Base-by-base conservation (phyloP, 2,113 vertebrate species). In the Benitochromis conjunctus region DNA sequence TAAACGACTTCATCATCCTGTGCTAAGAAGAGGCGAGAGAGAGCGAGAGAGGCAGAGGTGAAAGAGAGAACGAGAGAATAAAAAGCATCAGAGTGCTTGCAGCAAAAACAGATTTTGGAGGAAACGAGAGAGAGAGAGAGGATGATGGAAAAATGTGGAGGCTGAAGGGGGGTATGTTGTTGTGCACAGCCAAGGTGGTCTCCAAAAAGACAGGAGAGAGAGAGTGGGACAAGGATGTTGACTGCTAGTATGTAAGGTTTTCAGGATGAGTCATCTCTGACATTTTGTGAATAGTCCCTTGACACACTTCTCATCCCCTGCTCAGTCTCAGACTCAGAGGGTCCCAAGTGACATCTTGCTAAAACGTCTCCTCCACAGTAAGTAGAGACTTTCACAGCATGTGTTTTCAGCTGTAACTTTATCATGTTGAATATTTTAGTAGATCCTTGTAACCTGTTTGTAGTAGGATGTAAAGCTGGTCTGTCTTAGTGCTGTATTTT, bases 311-410 rank as follows among this genome's bases (percentile, higher is more conserved):
- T 76, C 14, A 36, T 92, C 69, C 71, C 60, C 64, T 78, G 81
- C 12, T 95, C 93, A 94, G 87, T 95, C 89, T 84, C 24, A 55
- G 16, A 79, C 55, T 88, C 46, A 88, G 89, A 92, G 94, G 93
- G 95, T 95, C 93, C 26, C 66, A 38, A 53, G 29, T 41, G 11
- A 83, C 85, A 90, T 80, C 89, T 81, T 4, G 4, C 57, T 36
- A 71, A 51, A 51, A 12, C 55, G n/a, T 19, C 89, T 87, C 79
- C 1, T 79, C 54, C 64, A 91, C 2, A 53, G 94, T 95, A 90
- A 92, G 93, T 92, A 48, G 24, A 74, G 13, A 51, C 24, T 71
- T 6, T 12, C 74, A 1, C 5, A 29, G 79, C 7, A 34, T 18
- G 7, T 53, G 6, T 55, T 82, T 86, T 87, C 19, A 43, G 7